These are phyloP conservation scores for Pristionchus mayeri DNA, from an alignment of 2,888 invertebrate species.

Conservation along the genomic window DNA sequence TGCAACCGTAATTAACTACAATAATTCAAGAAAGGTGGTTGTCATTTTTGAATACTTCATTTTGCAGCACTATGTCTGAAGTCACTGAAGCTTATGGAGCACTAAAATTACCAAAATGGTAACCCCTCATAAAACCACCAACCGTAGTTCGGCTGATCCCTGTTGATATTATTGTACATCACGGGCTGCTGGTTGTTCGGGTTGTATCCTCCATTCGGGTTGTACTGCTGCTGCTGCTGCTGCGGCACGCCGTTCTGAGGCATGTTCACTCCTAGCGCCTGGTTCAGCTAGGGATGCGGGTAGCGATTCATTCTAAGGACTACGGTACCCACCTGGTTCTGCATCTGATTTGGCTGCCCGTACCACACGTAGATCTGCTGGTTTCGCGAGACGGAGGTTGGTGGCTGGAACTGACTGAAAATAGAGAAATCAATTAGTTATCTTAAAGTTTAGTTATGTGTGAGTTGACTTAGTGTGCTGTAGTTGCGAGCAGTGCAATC, in stretches of 20 bases:
- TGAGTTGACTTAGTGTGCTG: background rate
- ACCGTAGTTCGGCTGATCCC: conserved; percentile 38
- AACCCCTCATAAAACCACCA: background rate
- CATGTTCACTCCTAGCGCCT: conserved; percentile 7
- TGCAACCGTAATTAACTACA: no score
- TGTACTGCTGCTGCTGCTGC: conserved; percentile 31
- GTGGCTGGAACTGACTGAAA: conserved; percentile 46
- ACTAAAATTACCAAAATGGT: background rate
- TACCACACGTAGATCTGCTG: conserved; percentile 48
- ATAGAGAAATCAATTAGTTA: no score
- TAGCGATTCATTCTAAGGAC: background rate
- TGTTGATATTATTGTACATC: conserved; percentile 44
- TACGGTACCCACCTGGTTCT: background rate
- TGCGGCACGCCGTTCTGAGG: conserved; percentile 3
- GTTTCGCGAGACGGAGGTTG: conserved; percentile 7
- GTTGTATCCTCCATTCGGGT: background rate
- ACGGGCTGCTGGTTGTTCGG: background rate
- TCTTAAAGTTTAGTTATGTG: no score
- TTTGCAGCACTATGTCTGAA: background rate
- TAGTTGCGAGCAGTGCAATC: conserved; percentile 10
- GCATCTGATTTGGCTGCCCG: background rate
- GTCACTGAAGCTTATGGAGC: background rate
- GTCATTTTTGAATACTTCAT: no score
- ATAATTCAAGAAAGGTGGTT: no score
- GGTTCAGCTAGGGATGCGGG: background rate